Evolutionary conservation across 2,888 invertebrate species (phyloP), one percentile per base, ranked within the genome.

Genomic region (Apodemia hepburni): DNA sequence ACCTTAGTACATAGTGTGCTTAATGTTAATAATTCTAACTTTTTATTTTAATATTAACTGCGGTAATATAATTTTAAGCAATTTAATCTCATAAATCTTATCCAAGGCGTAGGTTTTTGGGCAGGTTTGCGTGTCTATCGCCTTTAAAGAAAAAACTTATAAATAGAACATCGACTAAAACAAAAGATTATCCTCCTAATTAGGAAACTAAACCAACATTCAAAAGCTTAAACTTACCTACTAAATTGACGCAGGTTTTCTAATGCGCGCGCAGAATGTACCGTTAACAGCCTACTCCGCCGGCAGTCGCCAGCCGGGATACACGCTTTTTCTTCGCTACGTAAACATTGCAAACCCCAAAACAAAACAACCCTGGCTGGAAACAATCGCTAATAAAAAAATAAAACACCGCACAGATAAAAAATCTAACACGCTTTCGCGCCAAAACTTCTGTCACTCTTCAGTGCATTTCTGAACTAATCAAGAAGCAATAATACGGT

Each of bases 241-340:
- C 81, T 81, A 82, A 84, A 73, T 71, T 71, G 71, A 73, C 74
- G 73, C 74, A 71, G 72, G 71, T 70, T 70, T 71, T 66, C 62
- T 69, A 72, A 59, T 89, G 89, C 89, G 90, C 89, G 89, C 89
- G 90, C 89, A 88, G 63, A 64, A 61, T 70, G 61, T 72, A 80
- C 75, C 81, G 74, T 75, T 80, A 71, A 75, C 70, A 74, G 64
- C 73, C 77, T 82, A 90, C 84, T 87, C 73, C 81, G 88, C 88
- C 90, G 90, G 87, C 85, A 91, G 90, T 89, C 70, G 73, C 79
- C 88, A 85, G 88, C 90, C 84, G 83, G 90, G 90, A 83, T 75
- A 80, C 90, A 85, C 90, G 90, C 84, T 79, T 81, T 74, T 72
- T 76, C 73, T 77, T 72, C 73, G 68, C 71, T 71, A 81, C 76